phyloP scores from a whole-genome alignment of 2,797 vertebrate genomes.

The Parotocinclus haroldoi region DNA sequence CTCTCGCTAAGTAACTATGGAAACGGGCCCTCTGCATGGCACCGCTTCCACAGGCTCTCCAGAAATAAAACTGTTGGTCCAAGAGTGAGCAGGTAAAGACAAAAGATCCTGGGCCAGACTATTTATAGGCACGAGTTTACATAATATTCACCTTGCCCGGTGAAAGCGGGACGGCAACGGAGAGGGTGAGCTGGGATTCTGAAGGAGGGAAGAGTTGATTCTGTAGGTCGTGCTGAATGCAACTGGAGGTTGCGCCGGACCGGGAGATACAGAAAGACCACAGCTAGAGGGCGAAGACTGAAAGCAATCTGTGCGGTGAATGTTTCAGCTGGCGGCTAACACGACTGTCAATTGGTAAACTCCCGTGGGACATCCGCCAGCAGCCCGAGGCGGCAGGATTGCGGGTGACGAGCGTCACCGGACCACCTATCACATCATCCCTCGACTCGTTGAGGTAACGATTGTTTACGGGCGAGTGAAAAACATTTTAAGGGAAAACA shows the following conservation, averaged over 20 bases:
- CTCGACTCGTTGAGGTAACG: slow-evolving; percentile 44
- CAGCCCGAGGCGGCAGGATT: slow-evolving; percentile 45
- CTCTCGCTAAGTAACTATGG: slow-evolving; percentile 78
- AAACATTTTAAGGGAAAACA: slow-evolving; percentile 32
- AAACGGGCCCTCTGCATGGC: slow-evolving; percentile 79
- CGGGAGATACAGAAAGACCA: neutral
- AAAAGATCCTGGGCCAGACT: slow-evolving; percentile 82
- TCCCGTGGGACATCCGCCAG: slow-evolving; percentile 57
- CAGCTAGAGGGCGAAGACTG: slow-evolving; percentile 3
- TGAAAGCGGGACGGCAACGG: slow-evolving; percentile 49
- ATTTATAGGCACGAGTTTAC: slow-evolving; percentile 79
- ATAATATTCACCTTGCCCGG: slow-evolving; percentile 69
- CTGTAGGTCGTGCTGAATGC: slow-evolving; percentile 14
- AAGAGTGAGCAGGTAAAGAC: slow-evolving; percentile 85
- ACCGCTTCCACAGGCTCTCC: slow-evolving; percentile 78
- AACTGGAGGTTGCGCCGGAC: neutral
- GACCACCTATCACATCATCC: slow-evolving; percentile 50
- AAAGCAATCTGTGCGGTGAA: slow-evolving; percentile 26
- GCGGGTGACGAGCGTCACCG: slow-evolving; percentile 40
- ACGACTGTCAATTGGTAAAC: slow-evolving; percentile 27
- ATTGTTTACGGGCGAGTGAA: slow-evolving; percentile 42
- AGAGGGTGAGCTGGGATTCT: slow-evolving; percentile 38
- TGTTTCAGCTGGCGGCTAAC: slow-evolving; percentile 24
- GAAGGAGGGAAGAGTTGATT: slow-evolving; percentile 16
- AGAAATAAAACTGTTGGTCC: slow-evolving; percentile 84